Base-by-base conservation (phyloP, 92 coral and sea anemone species). In the Palythoa grandiflora region DNA sequence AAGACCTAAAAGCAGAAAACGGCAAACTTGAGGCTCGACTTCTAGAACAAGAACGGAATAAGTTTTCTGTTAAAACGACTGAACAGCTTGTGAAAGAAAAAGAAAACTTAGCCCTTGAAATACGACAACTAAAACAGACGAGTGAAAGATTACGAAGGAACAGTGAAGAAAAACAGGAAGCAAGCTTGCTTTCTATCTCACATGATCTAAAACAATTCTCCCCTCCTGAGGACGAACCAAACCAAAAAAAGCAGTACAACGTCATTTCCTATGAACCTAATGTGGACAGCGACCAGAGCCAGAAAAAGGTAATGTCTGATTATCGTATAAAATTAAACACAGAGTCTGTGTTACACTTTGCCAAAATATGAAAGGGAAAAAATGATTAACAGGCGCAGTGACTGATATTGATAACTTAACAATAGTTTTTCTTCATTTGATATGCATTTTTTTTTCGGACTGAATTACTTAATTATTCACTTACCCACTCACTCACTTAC, bases 1-100 rank as follows among this genome's bases (percentile, higher is more conserved):
- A 93, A 72, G 61, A 83, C 14, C 74, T 81, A n/a, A 81, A 52
- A n/a, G 14, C n/a, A 44, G 44, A 81, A 81, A 80, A 80, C 9
- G 66, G 60, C 60, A 66, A 77, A 37, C 68, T 40, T 65, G 19
- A 77, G 2, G 86, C 59, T 77, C 79, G 73, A 79, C 17, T 36
- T 9, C 70, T 55, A 83, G 68, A 60, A 71, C 79, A 61, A 77
- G 38, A 40, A 47, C 75, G 50, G 3, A 35, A 40, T 3, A 63
- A 12, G 37, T 9, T 7, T 68, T 37, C 47, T 52, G 61, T 36
- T 48, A 14, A 57, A 73, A 71, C 79, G 83, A 71, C 66, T 21
- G 35, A 66, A 9, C 28, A 10, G 15, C 59, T 80, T 38, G 21
- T 10, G 47, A 85, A 53, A 73, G 51, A 85, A 72, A 73, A 39